A percentile compares a stretch with the other conserved stretches of the same genome.
These are phyloP conservation scores for Polyodon spathula DNA, from an alignment of 2,113 vertebrate genomes.

Conservation along the genomic window DNA sequence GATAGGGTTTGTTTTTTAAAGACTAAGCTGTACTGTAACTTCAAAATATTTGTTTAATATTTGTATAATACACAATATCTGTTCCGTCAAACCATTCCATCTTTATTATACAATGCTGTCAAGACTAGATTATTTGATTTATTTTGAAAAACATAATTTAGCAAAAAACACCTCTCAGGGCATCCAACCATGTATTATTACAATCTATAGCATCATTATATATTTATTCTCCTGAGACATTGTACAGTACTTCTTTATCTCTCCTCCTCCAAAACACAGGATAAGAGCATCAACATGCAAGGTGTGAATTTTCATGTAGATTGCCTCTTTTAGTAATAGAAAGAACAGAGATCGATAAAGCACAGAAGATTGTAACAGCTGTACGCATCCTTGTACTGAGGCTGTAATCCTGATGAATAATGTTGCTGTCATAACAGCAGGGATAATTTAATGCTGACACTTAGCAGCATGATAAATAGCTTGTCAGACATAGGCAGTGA, in stretches of 20 bases:
- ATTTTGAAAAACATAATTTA: constrained; percentile 49
- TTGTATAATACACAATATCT: too few species aligned
- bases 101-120: constrained; percentile 47
- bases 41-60: too few species aligned
- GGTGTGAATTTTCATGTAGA: constrained; percentile 72
- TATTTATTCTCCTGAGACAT: constrained; percentile 53
- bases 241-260: constrained; percentile 60
- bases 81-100: constrained; percentile 24
- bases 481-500: constrained; percentile 59
- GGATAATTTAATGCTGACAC: constrained; percentile 90
- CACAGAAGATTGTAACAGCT: constrained; percentile 52
- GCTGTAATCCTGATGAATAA: constrained; percentile 87
- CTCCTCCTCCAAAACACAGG: constrained; percentile 46
- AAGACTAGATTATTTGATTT: constrained; percentile 57
- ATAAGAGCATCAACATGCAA: constrained; percentile 71
- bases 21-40: too few species aligned
- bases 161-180: constrained; percentile 43
- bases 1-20: too few species aligned
- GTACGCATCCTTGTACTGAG: constrained; percentile 55
- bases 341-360: constrained; percentile 68
- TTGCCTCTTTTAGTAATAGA: constrained; percentile 63
- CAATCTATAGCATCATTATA: constrained; percentile 54
- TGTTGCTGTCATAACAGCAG: constrained; percentile 89
- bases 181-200: constrained; percentile 53
- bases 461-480: constrained; percentile 82